Evolutionary conservation across 2,888 invertebrate genomes (phyloP).

Genomic region (Caenorhabditis becei): DNA sequence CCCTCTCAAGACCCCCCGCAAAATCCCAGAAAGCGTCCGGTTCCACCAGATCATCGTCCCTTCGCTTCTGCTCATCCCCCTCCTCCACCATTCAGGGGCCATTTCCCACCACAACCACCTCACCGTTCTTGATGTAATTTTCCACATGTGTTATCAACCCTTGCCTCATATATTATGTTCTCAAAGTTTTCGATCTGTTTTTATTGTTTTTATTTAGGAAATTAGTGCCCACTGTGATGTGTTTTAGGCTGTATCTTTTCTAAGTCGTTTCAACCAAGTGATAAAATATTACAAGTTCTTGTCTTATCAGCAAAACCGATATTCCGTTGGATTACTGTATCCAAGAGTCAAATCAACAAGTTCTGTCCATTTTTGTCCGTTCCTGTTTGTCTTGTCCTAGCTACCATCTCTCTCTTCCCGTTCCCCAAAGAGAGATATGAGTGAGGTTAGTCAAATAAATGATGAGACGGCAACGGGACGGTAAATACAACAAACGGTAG

Average conservation of each 20-base stretch:
- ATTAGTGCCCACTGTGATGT: no score
- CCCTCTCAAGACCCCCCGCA: background rate
- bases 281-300: no score
- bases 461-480: slow-evolving; percentile 38
- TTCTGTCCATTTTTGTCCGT: background rate
- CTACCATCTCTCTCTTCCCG: background rate
- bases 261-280: no score
- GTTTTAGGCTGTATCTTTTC: no score
- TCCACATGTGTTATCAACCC: no score
- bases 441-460: slow-evolving; percentile 54
- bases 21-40: slow-evolving; percentile 8
- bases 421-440: slow-evolving; percentile 19
- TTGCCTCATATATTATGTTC: no score
- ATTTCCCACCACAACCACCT: background rate
- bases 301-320: no score
- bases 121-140: background rate
- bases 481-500: slow-evolving; percentile 54
- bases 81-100: no score
- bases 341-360: background rate
- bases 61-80: background rate
- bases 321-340: no score
- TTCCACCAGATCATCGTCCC: background rate
- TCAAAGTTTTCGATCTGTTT: no score
- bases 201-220: no score
- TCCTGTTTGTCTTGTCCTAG: background rate